These are phyloP conservation scores for Synanthedon myopaeformis DNA, from an alignment of 2,888 invertebrate species.

Conservation along the genomic window DNA sequence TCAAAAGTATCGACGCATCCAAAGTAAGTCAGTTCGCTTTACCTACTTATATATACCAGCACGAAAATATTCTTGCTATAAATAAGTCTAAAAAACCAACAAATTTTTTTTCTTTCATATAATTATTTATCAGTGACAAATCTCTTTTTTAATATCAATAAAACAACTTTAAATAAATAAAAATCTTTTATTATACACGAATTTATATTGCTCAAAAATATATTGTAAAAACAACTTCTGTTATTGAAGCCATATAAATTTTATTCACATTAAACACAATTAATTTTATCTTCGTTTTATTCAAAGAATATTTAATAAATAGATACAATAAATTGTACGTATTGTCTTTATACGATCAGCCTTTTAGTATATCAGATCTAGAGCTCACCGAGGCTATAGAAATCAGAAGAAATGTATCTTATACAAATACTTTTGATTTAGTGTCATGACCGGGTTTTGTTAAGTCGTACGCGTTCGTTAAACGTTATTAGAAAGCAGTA, in stretches of 20 bases:
- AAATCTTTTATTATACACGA: constrained; percentile 66
- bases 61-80: too few relatives aligned
- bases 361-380: constrained; percentile 55
- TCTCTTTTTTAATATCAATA: neutral
- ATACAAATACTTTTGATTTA: constrained; percentile 39
- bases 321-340: constrained; percentile 20
- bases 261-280: constrained; percentile 24
- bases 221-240: constrained; percentile 47
- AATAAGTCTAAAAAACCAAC: too few relatives aligned
- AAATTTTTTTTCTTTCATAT: too few relatives aligned
- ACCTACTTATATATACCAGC: too few relatives aligned
- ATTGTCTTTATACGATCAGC: constrained; percentile 50
- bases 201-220: constrained; percentile 58
- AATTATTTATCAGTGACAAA: too few relatives aligned
- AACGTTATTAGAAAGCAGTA: constrained; percentile 62
- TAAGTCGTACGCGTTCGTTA: constrained; percentile 61
- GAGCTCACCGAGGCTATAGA: constrained; percentile 36
- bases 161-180: constrained; percentile 38
- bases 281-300: constrained; percentile 10
- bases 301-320: constrained; percentile 32
- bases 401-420: constrained; percentile 49
- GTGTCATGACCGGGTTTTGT: constrained; percentile 41
- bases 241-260: constrained; percentile 55
- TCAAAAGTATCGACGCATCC: too few relatives aligned
- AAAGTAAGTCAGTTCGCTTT: too few relatives aligned